Percentiles rank a stretch among this genome's conserved stretches.
Evolutionary conservation across 2,113 vertebrate genomes (phyloP).

Genomic region (Xenus cinereus): DNA sequence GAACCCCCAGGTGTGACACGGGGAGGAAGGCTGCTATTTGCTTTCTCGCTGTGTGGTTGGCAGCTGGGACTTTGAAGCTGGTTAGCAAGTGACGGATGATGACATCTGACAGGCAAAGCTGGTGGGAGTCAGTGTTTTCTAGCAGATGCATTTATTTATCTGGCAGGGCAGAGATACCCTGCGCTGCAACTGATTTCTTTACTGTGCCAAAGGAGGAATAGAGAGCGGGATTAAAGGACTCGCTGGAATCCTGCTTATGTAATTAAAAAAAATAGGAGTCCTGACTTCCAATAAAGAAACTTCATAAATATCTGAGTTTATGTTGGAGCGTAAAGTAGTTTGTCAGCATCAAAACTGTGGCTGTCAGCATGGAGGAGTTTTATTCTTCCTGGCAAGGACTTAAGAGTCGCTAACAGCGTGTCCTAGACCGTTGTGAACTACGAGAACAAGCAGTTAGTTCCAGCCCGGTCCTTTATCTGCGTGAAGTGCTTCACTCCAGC

Average conservation of each 20-base stretch:
- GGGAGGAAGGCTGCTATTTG: background rate
- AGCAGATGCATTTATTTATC: constrained; percentile 8
- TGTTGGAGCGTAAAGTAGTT: constrained; percentile 25
- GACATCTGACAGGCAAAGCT: constrained; percentile 36
- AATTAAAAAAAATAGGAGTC: constrained; percentile 58
- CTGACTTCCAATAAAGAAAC: constrained; percentile 50
- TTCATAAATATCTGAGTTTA: constrained; percentile 52
- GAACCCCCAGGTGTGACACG: background rate
- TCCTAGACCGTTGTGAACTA: background rate
- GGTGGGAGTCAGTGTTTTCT: background rate
- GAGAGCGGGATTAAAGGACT: constrained; percentile 21
- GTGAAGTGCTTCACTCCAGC: background rate
- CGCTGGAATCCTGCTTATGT: constrained; percentile 40
- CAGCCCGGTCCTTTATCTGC: background rate
- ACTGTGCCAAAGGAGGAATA: background rate
- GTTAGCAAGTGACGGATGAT: constrained; percentile 25
- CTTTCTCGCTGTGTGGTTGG: constrained; percentile 7
- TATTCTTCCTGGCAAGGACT: constrained; percentile 50
- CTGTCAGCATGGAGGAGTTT: constrained; percentile 56
- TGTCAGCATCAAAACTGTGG: constrained; percentile 53
- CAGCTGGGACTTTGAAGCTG: constrained; percentile 25
- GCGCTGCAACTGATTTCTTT: background rate
- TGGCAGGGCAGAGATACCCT: constrained; percentile 17
- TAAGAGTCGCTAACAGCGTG: background rate
- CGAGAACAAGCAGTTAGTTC: background rate